A percentile compares a stretch with the other conserved stretches of the same genome.
phyloP scores from a whole-genome alignment of 2,888 invertebrate species.

The Tribolium freemani region DNA sequence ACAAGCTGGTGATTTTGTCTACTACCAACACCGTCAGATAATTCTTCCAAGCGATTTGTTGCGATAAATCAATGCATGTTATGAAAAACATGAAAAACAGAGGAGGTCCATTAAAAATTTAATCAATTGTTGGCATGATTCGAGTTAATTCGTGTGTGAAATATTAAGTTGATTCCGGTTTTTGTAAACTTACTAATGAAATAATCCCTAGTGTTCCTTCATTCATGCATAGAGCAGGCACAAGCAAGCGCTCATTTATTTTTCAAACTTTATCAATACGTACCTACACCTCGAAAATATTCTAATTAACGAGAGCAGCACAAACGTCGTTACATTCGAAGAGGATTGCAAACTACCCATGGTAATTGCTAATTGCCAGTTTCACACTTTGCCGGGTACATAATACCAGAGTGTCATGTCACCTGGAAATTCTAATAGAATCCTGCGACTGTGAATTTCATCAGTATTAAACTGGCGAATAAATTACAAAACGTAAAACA shows the following conservation, averaged over 20 bases:
- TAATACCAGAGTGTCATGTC: slow-evolving; percentile 14
- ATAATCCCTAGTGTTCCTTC: slow-evolving; percentile 15
- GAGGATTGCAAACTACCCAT: slow-evolving; percentile 13
- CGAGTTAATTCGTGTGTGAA: slow-evolving; percentile 5
- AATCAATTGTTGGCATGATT: background rate
- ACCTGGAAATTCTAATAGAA: slow-evolving; percentile 38
- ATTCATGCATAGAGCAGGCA: background rate
- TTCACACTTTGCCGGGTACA: slow-evolving; percentile 36
- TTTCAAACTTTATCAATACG: background rate
- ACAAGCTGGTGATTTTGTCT: background rate
- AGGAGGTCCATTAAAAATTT: background rate
- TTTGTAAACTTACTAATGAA: slow-evolving; percentile 21
- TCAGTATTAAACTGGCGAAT: slow-evolving; percentile 8
- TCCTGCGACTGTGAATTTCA: slow-evolving; percentile 7
- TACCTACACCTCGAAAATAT: background rate
- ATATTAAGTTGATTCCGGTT: slow-evolving; percentile 7
- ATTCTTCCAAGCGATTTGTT: too few relatives aligned
- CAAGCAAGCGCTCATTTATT: background rate
- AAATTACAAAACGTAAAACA: slow-evolving; percentile 7
- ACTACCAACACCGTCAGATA: too few relatives aligned
- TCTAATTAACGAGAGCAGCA: slow-evolving; percentile 18
- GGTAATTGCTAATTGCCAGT: slow-evolving; percentile 38
- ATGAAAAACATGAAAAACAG: background rate
- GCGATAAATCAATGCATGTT: background rate
- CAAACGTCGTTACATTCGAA: slow-evolving; percentile 20